Conservation (phyloP, 2,888 invertebrate genomes). For the Tetropium fuscum region DNA sequence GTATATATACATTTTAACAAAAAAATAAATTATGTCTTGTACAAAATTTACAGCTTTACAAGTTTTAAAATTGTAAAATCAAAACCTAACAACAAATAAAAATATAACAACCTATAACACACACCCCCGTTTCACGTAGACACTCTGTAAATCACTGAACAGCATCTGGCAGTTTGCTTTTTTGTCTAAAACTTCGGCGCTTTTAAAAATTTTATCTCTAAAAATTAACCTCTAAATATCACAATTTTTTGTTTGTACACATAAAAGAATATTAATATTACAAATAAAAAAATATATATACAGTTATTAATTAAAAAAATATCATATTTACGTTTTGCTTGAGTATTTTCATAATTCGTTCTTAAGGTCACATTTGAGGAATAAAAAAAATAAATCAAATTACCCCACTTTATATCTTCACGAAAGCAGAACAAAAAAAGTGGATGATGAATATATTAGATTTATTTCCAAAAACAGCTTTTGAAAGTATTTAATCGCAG, state of each 20-base stretch:
- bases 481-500: neutral
- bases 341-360: conserved; percentile 55
- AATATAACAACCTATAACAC: conserved; percentile 43
- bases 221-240: conserved; percentile 57
- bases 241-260: conserved; percentile 55
- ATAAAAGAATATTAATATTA: conserved; percentile 43
- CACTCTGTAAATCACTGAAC: conserved; percentile 51
- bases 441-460: neutral
- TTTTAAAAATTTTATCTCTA: conserved; percentile 36
- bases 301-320: conserved; percentile 49
- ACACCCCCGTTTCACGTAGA: conserved; percentile 22
- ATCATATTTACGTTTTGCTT: conserved; percentile 47
- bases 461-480: neutral
- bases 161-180: conserved; percentile 45
- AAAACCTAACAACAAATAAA: conserved; percentile 48
- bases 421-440: neutral
- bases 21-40: conserved; percentile 53
- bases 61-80: conserved; percentile 45
- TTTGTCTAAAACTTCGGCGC: conserved; percentile 37
- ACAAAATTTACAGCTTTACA: conserved; percentile 54
- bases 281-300: conserved; percentile 46
- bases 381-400: conserved; percentile 1
- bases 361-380: conserved; percentile 40
- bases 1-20: conserved; percentile 42
- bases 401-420: neutral